phyloP scores from a whole-genome alignment of 2,113 vertebrate species.

The Cyphomyrus discorhynchus region DNA sequence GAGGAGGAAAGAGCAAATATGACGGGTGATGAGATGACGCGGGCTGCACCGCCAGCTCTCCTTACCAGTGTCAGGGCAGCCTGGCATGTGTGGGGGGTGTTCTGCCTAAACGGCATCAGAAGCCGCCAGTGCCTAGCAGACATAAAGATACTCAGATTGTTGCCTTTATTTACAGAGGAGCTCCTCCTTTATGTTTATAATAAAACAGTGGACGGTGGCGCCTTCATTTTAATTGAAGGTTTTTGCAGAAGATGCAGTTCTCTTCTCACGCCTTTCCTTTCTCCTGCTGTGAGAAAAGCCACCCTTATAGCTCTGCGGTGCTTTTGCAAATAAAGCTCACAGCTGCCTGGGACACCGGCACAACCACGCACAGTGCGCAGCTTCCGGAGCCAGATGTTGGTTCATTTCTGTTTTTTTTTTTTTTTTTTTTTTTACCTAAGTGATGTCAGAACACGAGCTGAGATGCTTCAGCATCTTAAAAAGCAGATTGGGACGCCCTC shows the following conservation, averaged over 20 bases:
- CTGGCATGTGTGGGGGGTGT: background rate
- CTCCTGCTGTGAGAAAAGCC: background rate
- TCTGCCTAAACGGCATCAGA: background rate
- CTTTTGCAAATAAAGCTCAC: background rate
- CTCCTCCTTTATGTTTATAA: background rate
- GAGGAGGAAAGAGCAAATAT: background rate
- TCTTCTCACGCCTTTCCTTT: background rate
- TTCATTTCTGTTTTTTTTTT: background rate
- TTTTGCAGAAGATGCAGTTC: background rate
- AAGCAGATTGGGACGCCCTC: background rate
- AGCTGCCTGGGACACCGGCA: background rate
- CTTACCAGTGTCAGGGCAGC: background rate
- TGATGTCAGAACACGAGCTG: background rate
- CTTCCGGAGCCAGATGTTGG: background rate
- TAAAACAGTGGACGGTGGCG: background rate
- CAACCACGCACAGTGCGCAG: background rate
- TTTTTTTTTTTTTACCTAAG: background rate
- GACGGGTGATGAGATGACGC: background rate
- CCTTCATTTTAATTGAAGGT: background rate
- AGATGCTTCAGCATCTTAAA: background rate
- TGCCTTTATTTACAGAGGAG: background rate
- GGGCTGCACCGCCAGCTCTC: background rate
- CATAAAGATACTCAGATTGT: background rate
- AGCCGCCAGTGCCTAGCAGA: background rate
- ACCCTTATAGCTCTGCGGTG: background rate